A percentile compares a stretch with the other conserved stretches of the same genome.
Conservation (phyloP, 2,797 vertebrate species). For the Sebastes minor region DNA sequence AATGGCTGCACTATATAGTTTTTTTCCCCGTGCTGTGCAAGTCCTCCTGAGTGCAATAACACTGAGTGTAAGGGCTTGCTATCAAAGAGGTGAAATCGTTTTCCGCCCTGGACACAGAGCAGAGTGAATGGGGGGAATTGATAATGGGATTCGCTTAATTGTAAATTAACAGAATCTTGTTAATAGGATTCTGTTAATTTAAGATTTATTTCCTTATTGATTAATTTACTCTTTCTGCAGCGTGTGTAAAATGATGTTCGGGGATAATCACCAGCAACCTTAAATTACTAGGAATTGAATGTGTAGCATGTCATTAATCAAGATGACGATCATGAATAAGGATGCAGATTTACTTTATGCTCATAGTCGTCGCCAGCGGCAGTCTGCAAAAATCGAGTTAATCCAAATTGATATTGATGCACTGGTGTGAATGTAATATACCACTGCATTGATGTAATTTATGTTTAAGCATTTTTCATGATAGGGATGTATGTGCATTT, state of each 20-base stretch:
- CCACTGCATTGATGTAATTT: slow-evolving; percentile 17
- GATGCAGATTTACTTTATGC: slow-evolving; percentile 58
- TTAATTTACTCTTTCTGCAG: slow-evolving; percentile 67
- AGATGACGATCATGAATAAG: slow-evolving; percentile 59
- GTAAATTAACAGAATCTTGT: slow-evolving; percentile 78
- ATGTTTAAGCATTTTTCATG: slow-evolving; percentile 18
- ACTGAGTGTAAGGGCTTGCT: slow-evolving; percentile 71
- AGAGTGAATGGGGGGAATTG: slow-evolving; percentile 60
- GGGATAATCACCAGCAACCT: slow-evolving; percentile 66
- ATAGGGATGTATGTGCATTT: slow-evolving; percentile 2
- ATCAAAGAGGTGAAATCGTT: slow-evolving; percentile 70
- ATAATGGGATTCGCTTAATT: slow-evolving; percentile 80
- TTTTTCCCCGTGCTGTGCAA: slow-evolving; percentile 59
- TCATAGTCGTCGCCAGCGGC: slow-evolving; percentile 41
- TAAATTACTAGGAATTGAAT: slow-evolving; percentile 68
- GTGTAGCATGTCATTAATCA: slow-evolving; percentile 69
- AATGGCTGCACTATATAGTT: slow-evolving; percentile 81
- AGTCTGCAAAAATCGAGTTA: slow-evolving; percentile 31
- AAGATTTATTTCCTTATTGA: slow-evolving; percentile 77
- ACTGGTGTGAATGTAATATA: slow-evolving; percentile 8
- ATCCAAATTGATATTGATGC: slow-evolving; percentile 58
- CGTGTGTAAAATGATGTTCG: slow-evolving; percentile 68
- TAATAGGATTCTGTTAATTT: slow-evolving; percentile 81
- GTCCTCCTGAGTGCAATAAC: slow-evolving; percentile 78
- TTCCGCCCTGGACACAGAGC: slow-evolving; percentile 60